phyloP scores from a whole-genome alignment of 1,140 invertebrate genomes.

The Notospermus geniculatus region DNA sequence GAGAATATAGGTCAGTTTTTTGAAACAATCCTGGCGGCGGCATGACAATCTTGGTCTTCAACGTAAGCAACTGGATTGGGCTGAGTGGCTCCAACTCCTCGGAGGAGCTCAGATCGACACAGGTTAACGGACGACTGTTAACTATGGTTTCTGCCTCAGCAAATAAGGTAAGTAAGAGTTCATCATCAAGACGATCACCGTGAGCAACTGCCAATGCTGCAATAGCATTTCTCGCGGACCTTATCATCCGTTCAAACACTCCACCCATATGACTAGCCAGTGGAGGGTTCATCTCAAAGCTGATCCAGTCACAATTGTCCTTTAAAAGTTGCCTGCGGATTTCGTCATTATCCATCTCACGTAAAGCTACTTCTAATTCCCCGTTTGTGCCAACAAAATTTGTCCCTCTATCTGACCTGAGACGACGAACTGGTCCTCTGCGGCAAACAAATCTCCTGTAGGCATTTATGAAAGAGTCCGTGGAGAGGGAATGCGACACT shows the following conservation, averaged over 20 bases:
- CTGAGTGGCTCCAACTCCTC: conserved; percentile 10
- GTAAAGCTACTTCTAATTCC: conserved; percentile 3
- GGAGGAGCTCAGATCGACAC: conserved; percentile 8
- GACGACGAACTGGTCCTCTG: too few species aligned
- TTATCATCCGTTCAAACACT: too few species aligned
- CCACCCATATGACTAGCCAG: too few species aligned
- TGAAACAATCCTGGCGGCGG: conserved; percentile 15
- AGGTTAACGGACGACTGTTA: conserved; percentile 13
- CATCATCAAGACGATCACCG: too few species aligned
- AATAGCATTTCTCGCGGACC: too few species aligned
- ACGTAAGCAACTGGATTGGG: conserved; percentile 16
- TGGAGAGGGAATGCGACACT: not conserved
- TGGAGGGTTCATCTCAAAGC: conserved; percentile 9
- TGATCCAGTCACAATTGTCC: conserved; percentile 2
- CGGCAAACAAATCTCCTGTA: too few species aligned
- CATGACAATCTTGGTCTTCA: conserved; percentile 17
- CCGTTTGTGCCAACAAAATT: conserved; percentile 2
- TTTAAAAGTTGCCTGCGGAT: not conserved
- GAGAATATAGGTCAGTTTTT: conserved; percentile 14
- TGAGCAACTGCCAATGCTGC: too few species aligned
- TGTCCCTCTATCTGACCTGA: conserved; percentile 17
- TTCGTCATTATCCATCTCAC: not conserved
- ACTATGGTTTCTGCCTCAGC: conserved; percentile 15
- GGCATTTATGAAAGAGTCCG: not conserved
- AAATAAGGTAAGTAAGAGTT: too few species aligned